Base-by-base conservation (phyloP, 2,797 vertebrate genomes). In the Muscicapa striata region DNA sequence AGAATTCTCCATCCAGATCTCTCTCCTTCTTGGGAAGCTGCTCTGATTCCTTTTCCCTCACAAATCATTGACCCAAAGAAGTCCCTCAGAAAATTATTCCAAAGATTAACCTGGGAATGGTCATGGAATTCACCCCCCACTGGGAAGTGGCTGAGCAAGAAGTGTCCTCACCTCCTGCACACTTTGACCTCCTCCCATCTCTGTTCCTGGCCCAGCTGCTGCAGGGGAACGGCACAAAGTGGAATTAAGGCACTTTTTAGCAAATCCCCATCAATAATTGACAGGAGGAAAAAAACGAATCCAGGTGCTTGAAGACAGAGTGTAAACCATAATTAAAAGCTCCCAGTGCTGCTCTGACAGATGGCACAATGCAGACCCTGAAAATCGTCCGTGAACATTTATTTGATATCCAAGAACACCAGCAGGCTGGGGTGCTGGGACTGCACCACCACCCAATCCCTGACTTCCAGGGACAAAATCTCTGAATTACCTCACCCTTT, bases 311-410 rank as follows among this genome's bases (percentile, higher is more conserved):
- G 72, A 95, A 91, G 89, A 95, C 43, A 67, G 85, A 95, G 66
- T 79, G 84, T 75, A 91, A 96, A 91, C 87, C 70, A 8, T 96
- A 96, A 96, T 96, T 95, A 96, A 95, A 96, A 69, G 83, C 88
- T 86, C 91, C 18, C 61, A 82, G 85, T 43, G 90, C 85, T 93
- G 90, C 93, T 90, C 69, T 95, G 93, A 95, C 95, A 96, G 95
- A 96, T 96, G 96, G 94, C 84, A 91, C 85, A 66, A 91, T 62
- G 30, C 24, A 29, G 80, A 96, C 90, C 90, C 83, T 76, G 93
- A 91, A 95, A 95, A 96, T 90, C 27, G 84, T 84, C 92, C 95
- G 26, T 57, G 94, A 92, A 70, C 88, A 22, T 70, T 95, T 49
- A 52, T 84, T 87, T 79, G 85, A 49, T 93, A 86, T 63, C 91